Percentiles rank a stretch among this genome's conserved stretches.
phyloP scores from a whole-genome alignment of 1,140 invertebrate species.

The Pristionchus pacificus region DNA sequence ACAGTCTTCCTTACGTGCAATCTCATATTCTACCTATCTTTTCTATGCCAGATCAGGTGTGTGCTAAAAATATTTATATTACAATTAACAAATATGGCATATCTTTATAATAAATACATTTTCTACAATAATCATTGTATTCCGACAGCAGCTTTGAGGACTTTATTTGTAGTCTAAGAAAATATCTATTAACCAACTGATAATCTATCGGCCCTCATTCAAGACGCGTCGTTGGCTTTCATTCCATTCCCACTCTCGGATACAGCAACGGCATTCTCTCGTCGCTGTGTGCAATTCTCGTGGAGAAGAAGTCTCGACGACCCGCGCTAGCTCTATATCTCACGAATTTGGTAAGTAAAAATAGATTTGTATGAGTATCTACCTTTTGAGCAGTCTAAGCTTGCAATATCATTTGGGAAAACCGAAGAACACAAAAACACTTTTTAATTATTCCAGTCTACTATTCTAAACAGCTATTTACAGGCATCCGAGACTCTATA shows the following conservation, averaged over 20 bases:
- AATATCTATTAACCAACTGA: no score
- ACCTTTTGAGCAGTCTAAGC: constrained; percentile 3
- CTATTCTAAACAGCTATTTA: constrained; percentile 8
- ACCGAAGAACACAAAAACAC: constrained; percentile 9
- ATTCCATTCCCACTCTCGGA: constrained; percentile 42
- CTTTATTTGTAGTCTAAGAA: no score
- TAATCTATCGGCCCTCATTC: no score
- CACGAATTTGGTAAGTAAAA: constrained; percentile 44
- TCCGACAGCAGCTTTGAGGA: constrained; percentile 41
- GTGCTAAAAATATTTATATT: not conserved
- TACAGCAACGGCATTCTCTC: constrained; percentile 38
- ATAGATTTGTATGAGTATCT: constrained; percentile 4
- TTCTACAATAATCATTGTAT: no score
- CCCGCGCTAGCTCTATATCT: constrained; percentile 48
- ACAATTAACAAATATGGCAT: not conserved
- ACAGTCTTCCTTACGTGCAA: constrained; percentile 46
- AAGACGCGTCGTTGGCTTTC: no score
- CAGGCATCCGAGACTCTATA: constrained; percentile 54
- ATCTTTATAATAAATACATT: no score
- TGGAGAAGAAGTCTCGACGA: constrained; percentile 43
- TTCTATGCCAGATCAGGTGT: constrained; percentile 44
- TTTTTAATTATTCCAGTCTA: constrained; percentile 16
- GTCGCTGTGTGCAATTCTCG: constrained; percentile 45
- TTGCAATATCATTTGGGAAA: not conserved
- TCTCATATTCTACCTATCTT: constrained; percentile 43